These are phyloP conservation scores for Brachyhypopomus occidentalis DNA, from an alignment of 2,113 vertebrate genomes.

Conservation along the genomic window DNA sequence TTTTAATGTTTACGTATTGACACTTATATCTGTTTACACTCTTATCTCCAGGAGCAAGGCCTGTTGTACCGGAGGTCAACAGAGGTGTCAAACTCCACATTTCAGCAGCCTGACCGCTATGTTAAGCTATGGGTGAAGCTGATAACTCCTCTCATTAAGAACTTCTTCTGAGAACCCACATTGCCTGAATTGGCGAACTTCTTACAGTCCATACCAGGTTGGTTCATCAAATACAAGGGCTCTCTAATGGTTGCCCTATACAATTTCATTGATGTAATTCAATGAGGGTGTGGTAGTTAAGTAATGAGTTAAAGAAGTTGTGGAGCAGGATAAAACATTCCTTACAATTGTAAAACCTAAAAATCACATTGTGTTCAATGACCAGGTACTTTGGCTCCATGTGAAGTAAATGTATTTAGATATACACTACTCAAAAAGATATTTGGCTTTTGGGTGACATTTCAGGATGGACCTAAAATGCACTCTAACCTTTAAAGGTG, in stretches of 20 bases:
- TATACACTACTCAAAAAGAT: too few species aligned
- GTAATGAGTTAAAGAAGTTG: constrained; percentile 5
- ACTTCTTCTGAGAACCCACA: constrained; percentile 85
- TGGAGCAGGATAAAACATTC: too few species aligned
- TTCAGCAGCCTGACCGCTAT: constrained; percentile 84
- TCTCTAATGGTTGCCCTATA: not conserved
- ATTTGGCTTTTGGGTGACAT: too few species aligned
- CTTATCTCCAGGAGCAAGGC: constrained; percentile 83
- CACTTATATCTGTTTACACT: not conserved
- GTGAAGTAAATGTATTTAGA: too few species aligned
- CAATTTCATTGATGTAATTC: not conserved
- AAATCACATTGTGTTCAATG: not conserved
- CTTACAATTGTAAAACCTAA: too few species aligned
- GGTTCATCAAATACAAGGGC: constrained; percentile 1
- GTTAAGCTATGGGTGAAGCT: constrained; percentile 97
- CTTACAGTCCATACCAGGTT: constrained; percentile 18
- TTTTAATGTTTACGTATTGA: not conserved
- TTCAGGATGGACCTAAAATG: too few species aligned
- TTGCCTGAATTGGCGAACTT: constrained; percentile 16
- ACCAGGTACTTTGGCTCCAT: too few species aligned
- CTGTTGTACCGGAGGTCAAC: constrained; percentile 83
- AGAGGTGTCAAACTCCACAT: constrained; percentile 82
- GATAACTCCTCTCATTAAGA: constrained; percentile 93
- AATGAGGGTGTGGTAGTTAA: not conserved
- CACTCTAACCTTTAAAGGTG: too few species aligned